phyloP scores from a whole-genome alignment of 2,113 vertebrate species.

The Ceyx margarethae region DNA sequence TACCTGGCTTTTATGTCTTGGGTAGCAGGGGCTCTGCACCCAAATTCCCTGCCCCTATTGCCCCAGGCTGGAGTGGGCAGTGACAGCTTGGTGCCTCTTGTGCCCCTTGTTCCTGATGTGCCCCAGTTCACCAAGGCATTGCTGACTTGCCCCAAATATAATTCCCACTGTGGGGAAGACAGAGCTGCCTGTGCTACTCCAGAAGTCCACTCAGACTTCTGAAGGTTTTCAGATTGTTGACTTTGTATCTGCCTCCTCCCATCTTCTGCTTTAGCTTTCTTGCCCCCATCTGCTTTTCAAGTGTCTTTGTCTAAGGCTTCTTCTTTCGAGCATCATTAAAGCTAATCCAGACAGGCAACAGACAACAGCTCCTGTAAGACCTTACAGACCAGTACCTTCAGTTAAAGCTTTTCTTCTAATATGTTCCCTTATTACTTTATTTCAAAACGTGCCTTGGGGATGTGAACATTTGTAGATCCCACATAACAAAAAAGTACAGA shows the following conservation, averaged over 20 bases:
- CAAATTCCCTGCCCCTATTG: neutral
- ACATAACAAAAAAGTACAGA: neutral
- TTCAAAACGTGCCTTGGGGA: neutral
- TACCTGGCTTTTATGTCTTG: neutral
- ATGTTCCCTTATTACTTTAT: neutral
- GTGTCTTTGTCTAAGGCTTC: neutral
- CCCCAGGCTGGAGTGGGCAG: neutral
- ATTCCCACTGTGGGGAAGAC: neutral
- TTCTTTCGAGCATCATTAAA: neutral
- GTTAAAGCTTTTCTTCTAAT: neutral
- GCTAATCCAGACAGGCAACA: neutral
- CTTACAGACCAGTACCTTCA: neutral
- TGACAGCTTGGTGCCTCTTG: neutral
- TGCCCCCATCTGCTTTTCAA: neutral
- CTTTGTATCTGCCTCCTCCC: neutral
- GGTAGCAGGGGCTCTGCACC: neutral
- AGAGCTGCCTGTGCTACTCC: neutral
- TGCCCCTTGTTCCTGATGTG: fast-evolving
- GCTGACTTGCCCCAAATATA: neutral
- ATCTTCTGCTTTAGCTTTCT: neutral
- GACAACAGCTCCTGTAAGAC: neutral
- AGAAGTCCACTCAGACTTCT: neutral
- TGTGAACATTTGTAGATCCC: neutral
- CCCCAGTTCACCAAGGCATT: neutral
- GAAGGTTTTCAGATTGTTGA: neutral